Conservation (phyloP, 2,888 invertebrate species). For the Mimumesa dahlbomi region DNA sequence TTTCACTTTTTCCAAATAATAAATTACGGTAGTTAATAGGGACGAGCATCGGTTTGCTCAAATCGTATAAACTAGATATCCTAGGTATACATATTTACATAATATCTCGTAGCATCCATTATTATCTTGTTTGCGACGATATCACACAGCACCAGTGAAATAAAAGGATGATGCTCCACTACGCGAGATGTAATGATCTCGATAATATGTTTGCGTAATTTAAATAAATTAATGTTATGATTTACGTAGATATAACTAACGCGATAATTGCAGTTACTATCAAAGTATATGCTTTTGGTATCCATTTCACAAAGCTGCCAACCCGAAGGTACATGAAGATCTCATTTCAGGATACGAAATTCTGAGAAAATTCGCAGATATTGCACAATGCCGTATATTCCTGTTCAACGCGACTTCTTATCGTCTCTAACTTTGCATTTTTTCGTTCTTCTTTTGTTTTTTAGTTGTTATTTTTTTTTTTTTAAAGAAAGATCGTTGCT, state of each 20-base stretch:
- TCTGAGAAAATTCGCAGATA: constrained; percentile 5
- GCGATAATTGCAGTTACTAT: constrained; percentile 20
- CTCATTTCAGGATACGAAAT: constrained; percentile 25
- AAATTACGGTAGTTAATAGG: constrained; percentile 18
- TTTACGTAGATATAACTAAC: constrained; percentile 40
- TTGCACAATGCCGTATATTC: too few species aligned
- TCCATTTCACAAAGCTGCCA: constrained; percentile 20
- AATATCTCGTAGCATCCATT: constrained; percentile 33
- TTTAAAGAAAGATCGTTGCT: constrained; percentile 11
- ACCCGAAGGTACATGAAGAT: constrained; percentile 16
- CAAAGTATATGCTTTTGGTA: constrained; percentile 31
- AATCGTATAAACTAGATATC: constrained; percentile 3
- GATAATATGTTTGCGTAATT: constrained; percentile 22
- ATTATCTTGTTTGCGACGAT: constrained; percentile 1
- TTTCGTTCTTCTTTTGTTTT: too few species aligned
- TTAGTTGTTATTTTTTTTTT: too few species aligned
- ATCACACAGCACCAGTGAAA: constrained; percentile 10
- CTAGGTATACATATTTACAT: constrained; percentile 44
- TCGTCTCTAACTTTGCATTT: not conserved
- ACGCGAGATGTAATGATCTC: constrained; percentile 23
- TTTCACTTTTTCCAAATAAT: not conserved
- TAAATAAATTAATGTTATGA: constrained; percentile 58
- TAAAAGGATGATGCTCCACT: constrained; percentile 27
- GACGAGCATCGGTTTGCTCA: constrained; percentile 11
- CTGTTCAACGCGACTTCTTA: constrained; percentile 12